A percentile compares a stretch with the other conserved stretches of the same genome.
Conservation (phyloP, 2,113 vertebrate genomes). For the Silurus asotus region DNA sequence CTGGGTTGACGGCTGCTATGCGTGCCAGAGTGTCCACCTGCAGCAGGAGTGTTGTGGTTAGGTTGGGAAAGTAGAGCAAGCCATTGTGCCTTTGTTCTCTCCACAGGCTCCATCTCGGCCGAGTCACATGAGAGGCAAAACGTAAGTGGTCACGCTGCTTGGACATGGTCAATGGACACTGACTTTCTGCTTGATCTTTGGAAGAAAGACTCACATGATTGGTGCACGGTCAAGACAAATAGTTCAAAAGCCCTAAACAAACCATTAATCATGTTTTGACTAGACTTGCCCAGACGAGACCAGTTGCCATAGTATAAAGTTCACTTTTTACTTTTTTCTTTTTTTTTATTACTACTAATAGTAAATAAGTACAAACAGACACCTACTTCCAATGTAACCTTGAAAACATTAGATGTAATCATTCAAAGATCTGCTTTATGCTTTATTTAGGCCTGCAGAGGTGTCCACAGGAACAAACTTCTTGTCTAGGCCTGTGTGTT, state of each 20-base stretch:
- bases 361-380: neutral
- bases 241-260: conserved; percentile 20
- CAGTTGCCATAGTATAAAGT: conserved; percentile 1
- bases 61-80: conserved; percentile 53
- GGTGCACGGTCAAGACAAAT: conserved; percentile 13
- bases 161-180: conserved; percentile 46
- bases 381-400: neutral
- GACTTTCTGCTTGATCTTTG: conserved; percentile 39
- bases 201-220: conserved; percentile 23
- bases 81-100: conserved; percentile 55
- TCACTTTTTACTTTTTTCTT: neutral
- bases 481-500: neutral
- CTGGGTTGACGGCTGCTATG: conserved; percentile 56
- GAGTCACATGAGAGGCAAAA: conserved; percentile 50
- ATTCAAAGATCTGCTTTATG: neutral
- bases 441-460: neutral
- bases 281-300: conserved; percentile 1
- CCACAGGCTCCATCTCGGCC: conserved; percentile 47
- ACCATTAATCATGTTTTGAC: conserved; percentile 24
- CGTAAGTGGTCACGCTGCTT: conserved; percentile 44
- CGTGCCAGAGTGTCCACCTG: conserved; percentile 54
- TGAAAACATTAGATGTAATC: neutral
- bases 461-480: neutral
- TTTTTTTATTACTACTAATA: neutral
- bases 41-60: conserved; percentile 44